These are phyloP conservation scores for Pseudochirops corinnae DNA, from an alignment of 2,797 vertebrate genomes.

Conservation along the genomic window DNA sequence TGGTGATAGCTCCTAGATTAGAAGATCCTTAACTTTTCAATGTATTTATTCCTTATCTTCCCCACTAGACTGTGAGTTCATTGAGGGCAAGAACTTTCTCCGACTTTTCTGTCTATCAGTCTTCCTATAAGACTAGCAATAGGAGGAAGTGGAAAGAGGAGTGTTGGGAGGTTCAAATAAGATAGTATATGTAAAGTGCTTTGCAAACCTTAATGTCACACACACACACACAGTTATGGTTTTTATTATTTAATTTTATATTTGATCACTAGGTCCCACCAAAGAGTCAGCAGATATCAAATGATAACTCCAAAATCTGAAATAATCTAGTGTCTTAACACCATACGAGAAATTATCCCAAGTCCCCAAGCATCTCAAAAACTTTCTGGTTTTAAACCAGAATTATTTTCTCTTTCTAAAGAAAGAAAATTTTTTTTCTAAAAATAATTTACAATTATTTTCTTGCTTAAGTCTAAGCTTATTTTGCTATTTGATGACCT, in stretches of 20 bases:
- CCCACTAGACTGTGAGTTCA: not conserved
- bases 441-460: not conserved
- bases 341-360: not conserved
- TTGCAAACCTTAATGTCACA: not conserved
- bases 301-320: not conserved
- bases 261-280: not conserved
- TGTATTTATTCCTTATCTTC: not conserved
- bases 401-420: not conserved
- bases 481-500: not conserved
- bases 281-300: not conserved
- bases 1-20: not conserved
- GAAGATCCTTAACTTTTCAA: not conserved
- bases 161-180: not conserved
- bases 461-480: not conserved
- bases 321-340: not conserved
- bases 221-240: not conserved
- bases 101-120: not conserved
- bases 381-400: not conserved
- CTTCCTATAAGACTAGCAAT: not conserved
- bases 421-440: not conserved
- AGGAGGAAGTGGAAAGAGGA: not conserved
- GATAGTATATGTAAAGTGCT: not conserved
- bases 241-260: not conserved
- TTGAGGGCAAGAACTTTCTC: not conserved
- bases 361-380: not conserved